These are phyloP conservation scores for Chydorus sphaericus DNA, from an alignment of 2,888 invertebrate species.

Conservation along the genomic window DNA sequence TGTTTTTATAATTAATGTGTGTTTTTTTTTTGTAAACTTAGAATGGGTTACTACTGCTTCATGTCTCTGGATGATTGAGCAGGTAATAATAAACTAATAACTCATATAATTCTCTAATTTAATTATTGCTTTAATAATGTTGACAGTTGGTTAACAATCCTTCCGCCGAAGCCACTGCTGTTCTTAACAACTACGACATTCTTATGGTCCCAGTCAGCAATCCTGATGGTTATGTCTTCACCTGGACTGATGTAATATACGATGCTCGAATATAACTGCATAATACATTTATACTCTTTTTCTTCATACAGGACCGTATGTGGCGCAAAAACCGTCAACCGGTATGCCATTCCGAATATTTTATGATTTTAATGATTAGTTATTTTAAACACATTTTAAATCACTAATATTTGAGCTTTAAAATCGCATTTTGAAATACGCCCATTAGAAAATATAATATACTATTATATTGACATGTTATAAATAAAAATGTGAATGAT, in stretches of 20 bases:
- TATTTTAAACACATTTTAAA: too few relatives aligned
- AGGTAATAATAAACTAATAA: background rate
- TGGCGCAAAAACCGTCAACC: constrained; percentile 24
- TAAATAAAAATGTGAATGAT: background rate
- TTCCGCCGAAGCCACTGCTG: constrained; percentile 12
- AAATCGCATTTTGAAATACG: too few relatives aligned
- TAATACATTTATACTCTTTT: background rate
- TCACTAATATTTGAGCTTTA: too few relatives aligned
- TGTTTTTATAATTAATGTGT: background rate
- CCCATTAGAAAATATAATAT: too few relatives aligned
- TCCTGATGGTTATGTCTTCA: constrained; percentile 25
- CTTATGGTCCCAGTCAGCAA: constrained; percentile 23
- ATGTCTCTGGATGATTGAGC: constrained; percentile 20
- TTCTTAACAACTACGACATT: constrained; percentile 22
- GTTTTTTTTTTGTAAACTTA: background rate
- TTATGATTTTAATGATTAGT: background rate
- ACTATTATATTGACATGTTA: too few relatives aligned
- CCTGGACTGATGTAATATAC: constrained; percentile 19
- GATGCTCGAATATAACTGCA: background rate
- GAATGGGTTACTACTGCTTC: constrained; percentile 31
- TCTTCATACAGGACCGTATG: constrained; percentile 20
- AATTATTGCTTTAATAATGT: background rate
- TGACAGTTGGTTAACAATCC: background rate
- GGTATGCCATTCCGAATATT: background rate
- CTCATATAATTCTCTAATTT: background rate